Base-by-base conservation (phyloP, 2,113 vertebrate genomes). In the Petrocephalus zakoni region DNA sequence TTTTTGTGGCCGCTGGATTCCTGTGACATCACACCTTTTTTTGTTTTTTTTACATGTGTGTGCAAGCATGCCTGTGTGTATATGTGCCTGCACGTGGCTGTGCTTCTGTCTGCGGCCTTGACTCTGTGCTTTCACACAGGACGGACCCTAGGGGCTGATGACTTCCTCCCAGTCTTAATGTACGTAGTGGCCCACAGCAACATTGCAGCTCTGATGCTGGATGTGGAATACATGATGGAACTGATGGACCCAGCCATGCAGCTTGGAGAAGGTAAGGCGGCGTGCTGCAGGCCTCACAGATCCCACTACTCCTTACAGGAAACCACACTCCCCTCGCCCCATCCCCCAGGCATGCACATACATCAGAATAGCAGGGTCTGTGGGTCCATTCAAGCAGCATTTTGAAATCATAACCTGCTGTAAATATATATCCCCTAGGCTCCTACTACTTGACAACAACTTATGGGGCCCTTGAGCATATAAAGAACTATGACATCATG, bases 171-270 rank as follows among this genome's bases (percentile, higher is more conserved):
- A 0, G 98, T 99, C 91, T 96, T 99, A 93, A 98, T 99, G 97
- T 99, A 99, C 0, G 98, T 99, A 13, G 89, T 99, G 94, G 98
- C 97, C 1, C 96, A 97, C 88, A 96, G 96, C 92, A 97, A 99
- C 91, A 93, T 99, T 91, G 90, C 94, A 0, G 93, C 95, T 81
- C 93, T 99, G 90, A 95, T 97, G 88, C 92, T 98, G 90, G 96
- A 98, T 55, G 98, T 99, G 83, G 98, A 99, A 88, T 99, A 99
- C 87, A 97, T 99, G 97, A 99, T 99, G 98, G 98, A 99, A 93
- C 93, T 99, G 91, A 99, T 99, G 97, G 98, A 99, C 88, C 98
- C 98, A 0, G 95, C 98, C 2, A 93, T 99, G 90, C 97, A 98
- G 90, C 95, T 98, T 4, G 98, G 98, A 88, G 98, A 99, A 95